Percentiles rank a stretch among this genome's conserved stretches.
Conservation (phyloP, 2,797 vertebrate species). For the Setipinna tenuifilis region DNA sequence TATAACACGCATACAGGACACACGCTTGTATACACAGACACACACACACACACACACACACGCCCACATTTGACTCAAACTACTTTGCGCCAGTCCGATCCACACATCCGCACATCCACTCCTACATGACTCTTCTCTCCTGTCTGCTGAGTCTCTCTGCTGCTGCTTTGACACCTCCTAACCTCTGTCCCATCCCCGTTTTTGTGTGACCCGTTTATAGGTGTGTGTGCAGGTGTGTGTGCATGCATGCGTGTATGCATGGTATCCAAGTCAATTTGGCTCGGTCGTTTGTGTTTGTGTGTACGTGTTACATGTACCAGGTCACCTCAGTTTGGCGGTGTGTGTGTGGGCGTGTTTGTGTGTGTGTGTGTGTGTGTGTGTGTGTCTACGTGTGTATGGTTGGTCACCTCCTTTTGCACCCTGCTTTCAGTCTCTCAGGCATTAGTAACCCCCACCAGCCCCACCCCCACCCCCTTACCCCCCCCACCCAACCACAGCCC, state of each 20-base stretch:
- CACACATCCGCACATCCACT: too few species aligned
- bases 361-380: background rate
- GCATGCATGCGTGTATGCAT: background rate
- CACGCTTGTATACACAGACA: background rate
- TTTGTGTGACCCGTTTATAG: background rate
- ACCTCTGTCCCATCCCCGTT: background rate
- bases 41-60: background rate
- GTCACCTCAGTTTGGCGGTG: background rate
- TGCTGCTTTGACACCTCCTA: background rate
- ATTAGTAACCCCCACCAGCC: background rate
- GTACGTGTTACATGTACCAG: background rate
- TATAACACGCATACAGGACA: background rate
- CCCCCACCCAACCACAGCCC: background rate
- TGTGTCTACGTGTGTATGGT: background rate
- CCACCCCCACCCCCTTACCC: background rate
- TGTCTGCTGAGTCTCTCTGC: background rate
- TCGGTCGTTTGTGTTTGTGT: background rate
- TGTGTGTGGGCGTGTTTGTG: background rate
- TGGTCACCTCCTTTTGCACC: background rate
- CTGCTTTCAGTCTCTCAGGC: too few species aligned
- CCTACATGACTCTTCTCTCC: background rate
- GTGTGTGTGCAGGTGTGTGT: background rate
- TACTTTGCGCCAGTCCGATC: too few species aligned
- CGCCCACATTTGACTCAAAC: background rate
- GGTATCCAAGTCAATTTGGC: background rate